Conservation (phyloP, 53 echinoderm and acorn worm genomes). For the Paracentrotus lividus region DNA sequence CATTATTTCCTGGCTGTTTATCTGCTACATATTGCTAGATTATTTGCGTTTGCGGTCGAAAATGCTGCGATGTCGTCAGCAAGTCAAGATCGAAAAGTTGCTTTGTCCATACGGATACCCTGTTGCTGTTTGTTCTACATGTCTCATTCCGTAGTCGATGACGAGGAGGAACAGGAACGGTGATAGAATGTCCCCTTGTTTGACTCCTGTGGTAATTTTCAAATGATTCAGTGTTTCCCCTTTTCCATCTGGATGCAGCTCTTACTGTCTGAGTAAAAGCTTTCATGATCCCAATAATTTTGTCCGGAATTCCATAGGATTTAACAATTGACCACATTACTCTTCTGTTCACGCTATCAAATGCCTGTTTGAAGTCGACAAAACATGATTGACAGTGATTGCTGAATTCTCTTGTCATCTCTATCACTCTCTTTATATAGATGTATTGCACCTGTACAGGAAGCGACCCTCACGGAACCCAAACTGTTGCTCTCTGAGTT, state of each 20-base stretch:
- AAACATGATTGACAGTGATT: constrained; percentile 12
- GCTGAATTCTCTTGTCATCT: not conserved
- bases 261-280: not conserved
- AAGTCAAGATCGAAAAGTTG: constrained; percentile 1
- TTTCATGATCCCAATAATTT: not conserved
- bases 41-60: not conserved
- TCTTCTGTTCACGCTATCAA: constrained; percentile 4
- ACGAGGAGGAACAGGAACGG: constrained; percentile 33
- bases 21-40: not conserved
- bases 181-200: constrained; percentile 45
- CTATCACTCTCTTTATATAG: not conserved
- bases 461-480: no score
- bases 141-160: constrained; percentile 11
- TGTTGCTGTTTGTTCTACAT: not conserved
- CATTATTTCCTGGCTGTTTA: not conserved
- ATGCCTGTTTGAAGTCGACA: not conserved
- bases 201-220: not conserved
- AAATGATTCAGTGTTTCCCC: not conserved
- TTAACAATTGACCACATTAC: not conserved
- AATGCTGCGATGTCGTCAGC: constrained; percentile 15
- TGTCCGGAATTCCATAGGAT: not conserved
- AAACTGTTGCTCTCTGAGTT: no score
- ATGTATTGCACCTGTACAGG: not conserved
- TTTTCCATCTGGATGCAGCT: constrained; percentile 9
- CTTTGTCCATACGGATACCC: not conserved